Base-by-base conservation (phyloP, 35 echinoderm and acorn worm species). In the Apostichopus parvimensis region DNA sequence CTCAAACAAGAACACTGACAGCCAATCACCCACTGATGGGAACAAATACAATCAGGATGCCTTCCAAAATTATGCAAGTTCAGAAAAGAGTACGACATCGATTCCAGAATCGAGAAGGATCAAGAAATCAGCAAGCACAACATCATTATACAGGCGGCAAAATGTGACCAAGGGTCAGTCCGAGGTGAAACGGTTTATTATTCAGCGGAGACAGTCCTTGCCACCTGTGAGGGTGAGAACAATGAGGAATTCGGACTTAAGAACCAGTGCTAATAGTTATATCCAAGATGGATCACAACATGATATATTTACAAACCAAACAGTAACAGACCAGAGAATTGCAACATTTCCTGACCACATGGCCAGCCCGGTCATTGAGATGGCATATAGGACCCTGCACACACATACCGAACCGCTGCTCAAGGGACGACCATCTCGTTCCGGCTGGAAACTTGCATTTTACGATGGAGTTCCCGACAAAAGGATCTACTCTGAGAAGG, bases 391-490 rank as follows among this genome's bases (percentile, higher is more conserved):
- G 25, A 87, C 54, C 10, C 28, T 87, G 13, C 6, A 58, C 3
- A 57, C 55, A 5, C 57, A 87, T 18, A 87, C 54, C 8, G 28
- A 87, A 52, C 85, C 85, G 5, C 13, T 87, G 18, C 85, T 87
- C 22, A 65, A 24, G n/a, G 6, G 59, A 52, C 53, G 85, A 4
- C 85, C 85, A 8, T 28, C 59, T n/a, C 57, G 64, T 0, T 65
- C 85, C 5, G 54, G 13, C 14, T 65, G 64, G 85, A 66, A 56
- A 9, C 17, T 87, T 4, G 24, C 53, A 15, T 25, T 58, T 25
- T 65, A 87, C 14, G 64, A 87, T 59, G 59, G 58, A 54, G 54
- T 87, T 62, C 85, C 85, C 54, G 85, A 57, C 23, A 87, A 87
- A 21, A 87, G 64, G 85, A 66, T 87, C 59, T 87, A 26, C 11